Evolutionary conservation across 1,140 invertebrate species (phyloP), one percentile per base, ranked within the genome.

Genomic region (Samia ricini): DNA sequence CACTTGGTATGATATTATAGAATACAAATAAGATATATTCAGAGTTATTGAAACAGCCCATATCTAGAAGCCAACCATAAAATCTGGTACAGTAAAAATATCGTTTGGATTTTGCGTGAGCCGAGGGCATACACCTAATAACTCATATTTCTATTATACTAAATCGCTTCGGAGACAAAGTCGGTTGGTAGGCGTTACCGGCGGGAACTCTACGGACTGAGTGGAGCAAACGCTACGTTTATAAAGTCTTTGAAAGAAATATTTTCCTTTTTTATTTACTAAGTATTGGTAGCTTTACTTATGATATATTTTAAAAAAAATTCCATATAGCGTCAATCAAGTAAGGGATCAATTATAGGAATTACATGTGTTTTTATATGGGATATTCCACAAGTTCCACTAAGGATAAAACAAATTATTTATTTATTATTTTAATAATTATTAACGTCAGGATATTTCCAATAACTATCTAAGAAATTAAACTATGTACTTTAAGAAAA

Each of bases 111-210:
- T 42, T 1, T 42, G 24, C 59, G 24, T 59, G 54, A 52, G 23
- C 58, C 60, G 48, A 57, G 49, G 64, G 72, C 65, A 29, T 55
- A 59, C 33, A 55, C 48, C 54, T 62, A 66, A 63, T 74, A 71
- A 71, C 64, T 71, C 69, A 68, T 66, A 70, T 71, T 74, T 74
- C 66, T 71, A 64, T 71, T 71, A 68, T 60, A 24, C 49, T 70
- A 66, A 66, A 70, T 70, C 61, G 18, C 24, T 56, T 60, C 33
- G 21, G 51, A 26, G 52, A 52, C 60, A 56, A 26, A 66, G 36
- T 52, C 57, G 26, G 22, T 60, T 26, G 56, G 33, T 42, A 42
- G 33, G 33, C 33, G 33, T 42, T 15, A 15, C 33, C n/a, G 33
- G n/a, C 4, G n/a, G 33, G n/a, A 42, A 42, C 0, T 55, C 22